phyloP scores from a whole-genome alignment of 2,113 vertebrate genomes.

The Microcebus murinus region DNA sequence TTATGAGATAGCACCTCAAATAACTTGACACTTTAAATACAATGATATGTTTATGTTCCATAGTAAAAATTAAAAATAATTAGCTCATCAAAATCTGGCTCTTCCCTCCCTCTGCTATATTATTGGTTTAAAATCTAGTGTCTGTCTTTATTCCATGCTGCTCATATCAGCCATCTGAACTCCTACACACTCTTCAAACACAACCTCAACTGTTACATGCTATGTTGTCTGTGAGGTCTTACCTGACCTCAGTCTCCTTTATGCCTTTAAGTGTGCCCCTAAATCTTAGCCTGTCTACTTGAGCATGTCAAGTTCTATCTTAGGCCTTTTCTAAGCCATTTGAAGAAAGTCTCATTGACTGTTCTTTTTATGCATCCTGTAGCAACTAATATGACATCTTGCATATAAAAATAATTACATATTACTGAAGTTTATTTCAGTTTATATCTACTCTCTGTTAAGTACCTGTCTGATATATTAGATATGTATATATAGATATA shows the following conservation, averaged over 20 bases:
- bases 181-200: neutral
- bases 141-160: neutral
- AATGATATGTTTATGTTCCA: neutral
- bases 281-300: neutral
- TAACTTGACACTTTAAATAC: neutral
- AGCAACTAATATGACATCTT: neutral
- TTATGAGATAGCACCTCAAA: neutral
- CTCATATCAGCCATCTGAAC: neutral
- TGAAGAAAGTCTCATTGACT: neutral
- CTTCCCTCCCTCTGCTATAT: neutral
- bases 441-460: neutral
- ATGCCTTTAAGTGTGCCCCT: neutral
- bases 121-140: neutral
- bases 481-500: neutral
- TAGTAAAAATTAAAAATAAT: neutral
- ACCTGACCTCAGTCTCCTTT: neutral
- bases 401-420: neutral
- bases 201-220: neutral
- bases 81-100: neutral
- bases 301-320: neutral
- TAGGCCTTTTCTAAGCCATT: neutral
- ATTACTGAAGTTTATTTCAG: constrained; percentile 23
- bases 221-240: neutral
- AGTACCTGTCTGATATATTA: neutral
- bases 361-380: neutral